These are phyloP conservation scores for Oryzias melastigma DNA, from an alignment of 2,113 vertebrate genomes.

Conservation along the genomic window DNA sequence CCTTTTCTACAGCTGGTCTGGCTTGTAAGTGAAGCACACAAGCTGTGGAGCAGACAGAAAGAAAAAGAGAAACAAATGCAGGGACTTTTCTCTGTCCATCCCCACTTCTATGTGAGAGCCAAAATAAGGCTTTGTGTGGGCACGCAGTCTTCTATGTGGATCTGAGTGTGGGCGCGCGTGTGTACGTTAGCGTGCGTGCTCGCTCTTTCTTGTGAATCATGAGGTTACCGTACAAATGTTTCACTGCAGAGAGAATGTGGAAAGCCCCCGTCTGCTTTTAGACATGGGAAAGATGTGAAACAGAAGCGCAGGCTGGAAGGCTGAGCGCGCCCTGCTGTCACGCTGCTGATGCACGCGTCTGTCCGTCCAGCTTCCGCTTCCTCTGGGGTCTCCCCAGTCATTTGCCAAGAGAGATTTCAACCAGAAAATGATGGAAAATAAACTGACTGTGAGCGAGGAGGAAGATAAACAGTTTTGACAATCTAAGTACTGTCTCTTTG, in stretches of 20 bases:
- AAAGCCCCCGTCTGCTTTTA: constrained; percentile 70
- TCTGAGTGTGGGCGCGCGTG: constrained; percentile 39
- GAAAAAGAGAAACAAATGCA: constrained; percentile 43
- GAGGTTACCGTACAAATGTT: constrained; percentile 57
- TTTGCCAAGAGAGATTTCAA: too few species aligned
- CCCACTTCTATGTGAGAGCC: constrained; percentile 32
- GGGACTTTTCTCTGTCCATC: constrained; percentile 63
- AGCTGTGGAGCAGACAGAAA: constrained; percentile 19
- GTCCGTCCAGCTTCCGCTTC: constrained; percentile 16
- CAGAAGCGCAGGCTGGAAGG: constrained; percentile 8
- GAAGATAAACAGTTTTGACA: too few species aligned
- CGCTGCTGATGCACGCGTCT: constrained; percentile 10
- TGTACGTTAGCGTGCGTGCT: constrained; percentile 25
- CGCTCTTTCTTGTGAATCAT: constrained; percentile 72
- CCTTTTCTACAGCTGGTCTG: constrained; percentile 14
- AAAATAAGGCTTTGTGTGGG: constrained; percentile 54
- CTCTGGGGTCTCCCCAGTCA: too few species aligned
- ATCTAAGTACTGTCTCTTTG: too few species aligned
- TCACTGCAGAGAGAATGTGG: constrained; percentile 57
- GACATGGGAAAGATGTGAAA: constrained; percentile 51
- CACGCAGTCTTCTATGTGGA: constrained; percentile 28
- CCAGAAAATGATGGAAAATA: too few species aligned
- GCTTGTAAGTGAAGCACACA: constrained; percentile 13
- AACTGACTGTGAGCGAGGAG: too few species aligned
- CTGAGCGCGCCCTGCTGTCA: constrained; percentile 8